Percentiles rank a stretch among this genome's conserved stretches.
These are phyloP conservation scores for Lepidurus couesii DNA, from an alignment of 1,140 invertebrate species.

Conservation along the genomic window DNA sequence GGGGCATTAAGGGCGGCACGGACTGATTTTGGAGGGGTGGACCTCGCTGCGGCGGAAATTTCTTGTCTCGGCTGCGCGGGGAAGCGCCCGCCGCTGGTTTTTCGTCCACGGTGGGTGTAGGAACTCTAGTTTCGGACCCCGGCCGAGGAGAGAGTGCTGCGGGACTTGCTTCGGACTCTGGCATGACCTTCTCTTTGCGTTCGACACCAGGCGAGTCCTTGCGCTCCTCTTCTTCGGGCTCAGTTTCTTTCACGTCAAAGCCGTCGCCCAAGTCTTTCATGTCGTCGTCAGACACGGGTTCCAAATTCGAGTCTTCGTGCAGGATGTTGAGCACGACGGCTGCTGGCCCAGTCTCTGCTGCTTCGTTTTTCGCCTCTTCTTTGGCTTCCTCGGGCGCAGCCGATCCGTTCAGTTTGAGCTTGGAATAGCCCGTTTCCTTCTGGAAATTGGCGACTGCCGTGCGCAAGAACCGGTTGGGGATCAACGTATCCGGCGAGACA, in stretches of 20 bases:
- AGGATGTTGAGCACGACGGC: background rate
- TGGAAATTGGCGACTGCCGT: constrained; percentile 81
- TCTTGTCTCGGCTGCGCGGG: background rate
- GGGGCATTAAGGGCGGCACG: background rate
- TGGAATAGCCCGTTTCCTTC: constrained; percentile 78
- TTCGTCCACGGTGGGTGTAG: constrained; percentile 32
- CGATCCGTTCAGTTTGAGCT: constrained; percentile 36
- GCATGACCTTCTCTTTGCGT: background rate
- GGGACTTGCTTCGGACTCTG: background rate
- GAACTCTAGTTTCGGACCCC: constrained; percentile 2
- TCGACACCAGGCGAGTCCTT: background rate
- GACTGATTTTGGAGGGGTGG: background rate
- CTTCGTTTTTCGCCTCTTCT: background rate
- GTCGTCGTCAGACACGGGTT: background rate
- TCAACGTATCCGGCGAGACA: constrained; percentile 83
- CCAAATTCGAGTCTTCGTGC: background rate
- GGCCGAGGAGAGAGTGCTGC: background rate
- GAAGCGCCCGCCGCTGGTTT: constrained; percentile 24
- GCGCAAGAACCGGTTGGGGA: constrained; percentile 84
- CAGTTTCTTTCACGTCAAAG: background rate
- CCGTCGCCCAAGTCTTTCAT: background rate
- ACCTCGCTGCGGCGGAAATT: background rate
- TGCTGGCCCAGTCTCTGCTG: background rate
- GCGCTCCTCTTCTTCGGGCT: background rate
- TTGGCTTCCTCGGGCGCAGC: constrained; percentile 12